These are phyloP conservation scores for Deroplatys truncata DNA, from an alignment of 2,888 invertebrate genomes.

Conservation along the genomic window DNA sequence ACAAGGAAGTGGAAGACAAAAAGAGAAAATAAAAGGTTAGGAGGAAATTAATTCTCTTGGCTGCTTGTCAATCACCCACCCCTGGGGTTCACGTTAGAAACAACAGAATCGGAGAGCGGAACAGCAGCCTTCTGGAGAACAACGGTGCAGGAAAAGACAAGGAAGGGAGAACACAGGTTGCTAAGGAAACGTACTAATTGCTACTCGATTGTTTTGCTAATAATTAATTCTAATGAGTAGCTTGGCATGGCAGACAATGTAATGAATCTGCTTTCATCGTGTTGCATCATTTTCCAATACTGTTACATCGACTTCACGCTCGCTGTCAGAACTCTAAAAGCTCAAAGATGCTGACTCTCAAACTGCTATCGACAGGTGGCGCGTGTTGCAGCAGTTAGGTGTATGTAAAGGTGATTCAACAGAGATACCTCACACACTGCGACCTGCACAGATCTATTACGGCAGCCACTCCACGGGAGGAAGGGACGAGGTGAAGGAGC, in stretches of 20 bases:
- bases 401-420: no score
- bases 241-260: neutral
- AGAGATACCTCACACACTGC: no score
- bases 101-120: neutral
- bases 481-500: no score
- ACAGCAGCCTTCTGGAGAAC: neutral
- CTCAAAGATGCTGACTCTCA: no score
- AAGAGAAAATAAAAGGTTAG: neutral
- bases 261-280: neutral
- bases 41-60: conserved; percentile 7
- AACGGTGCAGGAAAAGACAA: neutral
- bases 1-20: neutral
- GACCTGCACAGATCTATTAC: no score
- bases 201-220: neutral
- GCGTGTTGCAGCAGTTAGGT: no score
- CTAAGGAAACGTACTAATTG: neutral
- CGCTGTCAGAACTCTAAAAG: no score
- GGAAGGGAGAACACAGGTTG: neutral
- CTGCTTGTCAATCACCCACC: conserved; percentile 3
- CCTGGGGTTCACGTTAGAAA: neutral
- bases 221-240: conserved; percentile 9
- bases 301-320: neutral
- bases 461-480: no score
- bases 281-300: neutral
- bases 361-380: no score